Conservation (phyloP, 2,113 vertebrate species). For the Laticauda colubrina region DNA sequence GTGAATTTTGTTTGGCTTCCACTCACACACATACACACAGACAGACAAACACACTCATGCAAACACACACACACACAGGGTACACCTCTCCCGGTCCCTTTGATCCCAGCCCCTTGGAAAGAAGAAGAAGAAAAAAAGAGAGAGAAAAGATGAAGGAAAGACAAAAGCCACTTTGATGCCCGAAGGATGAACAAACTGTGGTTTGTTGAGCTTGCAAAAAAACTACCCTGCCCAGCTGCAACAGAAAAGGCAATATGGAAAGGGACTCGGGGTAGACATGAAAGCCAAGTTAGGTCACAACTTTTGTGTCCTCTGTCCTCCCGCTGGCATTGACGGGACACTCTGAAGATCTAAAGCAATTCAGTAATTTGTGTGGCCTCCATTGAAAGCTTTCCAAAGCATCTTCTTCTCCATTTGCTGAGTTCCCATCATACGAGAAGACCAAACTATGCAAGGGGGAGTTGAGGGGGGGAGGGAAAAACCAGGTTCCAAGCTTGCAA, state of each 20-base stretch:
- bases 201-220: slow-evolving; percentile 13
- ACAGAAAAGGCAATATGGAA: slow-evolving; percentile 49
- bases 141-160: background rate
- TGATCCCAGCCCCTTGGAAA: slow-evolving; percentile 29
- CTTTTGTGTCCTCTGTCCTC: slow-evolving; percentile 13
- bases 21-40: background rate
- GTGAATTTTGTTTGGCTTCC: slow-evolving; percentile 35
- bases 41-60: background rate
- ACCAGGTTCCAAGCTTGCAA: background rate
- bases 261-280: slow-evolving; percentile 39
- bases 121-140: background rate
- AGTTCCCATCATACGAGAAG: slow-evolving; percentile 19
- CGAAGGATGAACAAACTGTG: slow-evolving; percentile 22
- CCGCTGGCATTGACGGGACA: rapidly evolving
- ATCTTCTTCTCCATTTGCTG: slow-evolving; percentile 3
- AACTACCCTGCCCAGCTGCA: slow-evolving; percentile 14
- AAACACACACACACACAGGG: background rate
- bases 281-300: slow-evolving; percentile 19
- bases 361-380: slow-evolving; percentile 1
- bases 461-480: rapidly evolving
- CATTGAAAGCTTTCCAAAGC: background rate
- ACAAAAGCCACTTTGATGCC: slow-evolving; percentile 12
- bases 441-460: slow-evolving; percentile 20
- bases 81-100: background rate
- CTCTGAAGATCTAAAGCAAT: slow-evolving; percentile 39